Conservation (phyloP, 30 jellyfish, hydroid and myxozoan genomes). For the Aurelia coerulea region DNA sequence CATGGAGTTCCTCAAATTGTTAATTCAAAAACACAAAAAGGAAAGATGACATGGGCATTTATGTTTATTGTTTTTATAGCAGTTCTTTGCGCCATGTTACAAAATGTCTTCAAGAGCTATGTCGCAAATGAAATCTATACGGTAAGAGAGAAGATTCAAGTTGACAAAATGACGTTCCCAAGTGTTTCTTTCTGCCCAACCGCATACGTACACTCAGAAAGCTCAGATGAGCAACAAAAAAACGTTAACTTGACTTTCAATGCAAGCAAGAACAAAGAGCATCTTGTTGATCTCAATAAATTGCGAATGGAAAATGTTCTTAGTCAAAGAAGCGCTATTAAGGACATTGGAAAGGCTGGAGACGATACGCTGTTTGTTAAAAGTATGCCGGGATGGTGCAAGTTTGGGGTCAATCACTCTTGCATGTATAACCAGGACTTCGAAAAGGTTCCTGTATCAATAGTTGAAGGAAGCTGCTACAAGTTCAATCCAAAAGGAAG, state of each 20-base stretch:
- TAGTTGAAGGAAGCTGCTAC: not conserved
- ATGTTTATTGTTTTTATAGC: not conserved
- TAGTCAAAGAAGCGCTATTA: no score
- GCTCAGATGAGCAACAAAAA: no score
- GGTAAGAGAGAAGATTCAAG: slow-evolving; percentile 3
- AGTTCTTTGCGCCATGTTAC: not conserved
- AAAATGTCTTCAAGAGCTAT: not conserved
- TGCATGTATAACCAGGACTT: slow-evolving; percentile 6
- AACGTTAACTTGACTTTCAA: no score
- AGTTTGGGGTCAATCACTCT: not conserved
- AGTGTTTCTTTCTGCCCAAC: not conserved
- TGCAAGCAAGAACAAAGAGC: no score
- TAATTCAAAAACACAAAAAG: not conserved
- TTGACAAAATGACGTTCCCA: not conserved
- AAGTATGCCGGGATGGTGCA: not conserved
- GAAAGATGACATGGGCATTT: not conserved
- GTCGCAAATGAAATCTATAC: not conserved
- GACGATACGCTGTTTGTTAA: not conserved
- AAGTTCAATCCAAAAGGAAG: not conserved
- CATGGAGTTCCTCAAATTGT: not conserved
- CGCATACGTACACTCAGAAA: not conserved
- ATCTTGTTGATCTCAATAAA: no score
- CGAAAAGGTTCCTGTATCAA: not conserved
- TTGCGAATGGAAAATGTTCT: no score
- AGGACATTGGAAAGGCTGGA: no score